Base-by-base conservation (phyloP, 2,888 invertebrate species). In the Pseudanteris insignis region DNA sequence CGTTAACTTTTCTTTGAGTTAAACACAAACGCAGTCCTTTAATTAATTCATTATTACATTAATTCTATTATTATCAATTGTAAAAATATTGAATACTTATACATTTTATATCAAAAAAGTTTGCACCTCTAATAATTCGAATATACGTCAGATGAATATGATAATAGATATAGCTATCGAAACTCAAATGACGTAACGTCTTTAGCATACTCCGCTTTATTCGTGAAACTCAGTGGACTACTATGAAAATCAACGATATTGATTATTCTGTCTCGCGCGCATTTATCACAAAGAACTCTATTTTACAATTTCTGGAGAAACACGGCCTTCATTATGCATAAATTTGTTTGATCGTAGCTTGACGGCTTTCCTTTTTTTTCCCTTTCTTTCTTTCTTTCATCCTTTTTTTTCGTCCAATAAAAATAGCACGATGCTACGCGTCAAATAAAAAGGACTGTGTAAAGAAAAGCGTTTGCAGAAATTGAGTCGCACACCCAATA, bases 281-380 rank as follows among this genome's bases (percentile, higher is more conserved):
- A 33, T 33, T 40, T 32, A 40, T 41, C 51, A 29, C 51, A 51
- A 51, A 51, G 51, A 29, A 40, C 29, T 34, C 26, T 40, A 28
- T 51, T 41, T 41, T 34, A 36, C 41, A 51, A 43, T 36, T 36
- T 36, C 43, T 36, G 9, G n/a, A 28, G 36, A 51, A 43, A 36
- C 34, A 29, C 36, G 29, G 28, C 26, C 15, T 43, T 43, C 43
- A 43, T 43, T 43, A 51, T 51, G 36, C 36, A 43, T 29, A 51
- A 34, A 43, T 43, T 51, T 51, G 43, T 51, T 51, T 51, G 34
- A 36, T 36, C 51, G 36, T 6, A 37, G 33, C 28, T 30, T 25
- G 7, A 5, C 25, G 12, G 18, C 18, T 18, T 18, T n/a, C n/a
- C n/a, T n/a, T n/a, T n/a, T n/a, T n/a, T n/a, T n/a, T n/a, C n/a